A percentile compares a stretch with the other conserved stretches of the same genome.
These are phyloP conservation scores for Pangasius mekongensis DNA, from an alignment of 2,797 vertebrate species.

Conservation along the genomic window DNA sequence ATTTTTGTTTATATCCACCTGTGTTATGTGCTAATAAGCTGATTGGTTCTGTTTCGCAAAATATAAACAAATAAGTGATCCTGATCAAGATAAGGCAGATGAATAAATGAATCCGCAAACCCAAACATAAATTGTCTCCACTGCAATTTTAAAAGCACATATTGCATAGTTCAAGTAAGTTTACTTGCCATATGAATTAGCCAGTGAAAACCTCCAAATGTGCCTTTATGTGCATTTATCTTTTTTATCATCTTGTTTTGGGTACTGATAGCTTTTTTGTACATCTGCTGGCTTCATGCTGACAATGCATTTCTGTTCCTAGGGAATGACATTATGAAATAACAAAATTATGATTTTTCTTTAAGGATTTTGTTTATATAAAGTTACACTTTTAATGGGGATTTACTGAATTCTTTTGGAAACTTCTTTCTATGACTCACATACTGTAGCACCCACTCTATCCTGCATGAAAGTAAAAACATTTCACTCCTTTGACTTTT, in stretches of 20 bases:
- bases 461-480: neutral
- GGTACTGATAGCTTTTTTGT: neutral
- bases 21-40: neutral
- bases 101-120: neutral
- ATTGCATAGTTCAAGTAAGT: neutral
- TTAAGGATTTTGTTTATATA: neutral
- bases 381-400: neutral
- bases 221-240: conserved; percentile 2
- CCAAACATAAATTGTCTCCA: neutral
- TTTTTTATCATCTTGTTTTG: neutral
- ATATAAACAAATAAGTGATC: neutral
- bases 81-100: neutral
- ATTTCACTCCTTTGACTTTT: neutral
- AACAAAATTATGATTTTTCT: neutral
- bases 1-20: neutral
- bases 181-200: neutral
- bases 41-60: neutral
- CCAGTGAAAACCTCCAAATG: neutral
- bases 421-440: neutral
- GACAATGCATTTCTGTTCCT: neutral
- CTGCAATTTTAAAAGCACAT: neutral
- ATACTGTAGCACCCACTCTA: neutral
- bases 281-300: conserved; percentile 27
- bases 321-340: neutral
- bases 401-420: neutral